phyloP scores from a whole-genome alignment of 2,113 vertebrate species.

The Emberiza fucata region DNA sequence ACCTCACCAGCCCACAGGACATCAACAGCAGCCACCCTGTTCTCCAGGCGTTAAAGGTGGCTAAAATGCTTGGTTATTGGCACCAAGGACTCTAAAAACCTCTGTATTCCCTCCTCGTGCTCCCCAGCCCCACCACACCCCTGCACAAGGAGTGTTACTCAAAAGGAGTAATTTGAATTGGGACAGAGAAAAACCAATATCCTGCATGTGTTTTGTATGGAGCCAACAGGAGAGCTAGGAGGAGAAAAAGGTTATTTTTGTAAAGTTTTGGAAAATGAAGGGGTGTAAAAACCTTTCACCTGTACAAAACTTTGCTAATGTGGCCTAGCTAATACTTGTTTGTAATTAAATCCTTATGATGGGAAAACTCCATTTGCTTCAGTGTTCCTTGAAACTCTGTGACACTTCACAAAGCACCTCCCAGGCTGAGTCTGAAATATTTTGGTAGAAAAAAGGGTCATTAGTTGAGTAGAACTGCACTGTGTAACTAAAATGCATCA shows the following conservation, averaged over 20 bases:
- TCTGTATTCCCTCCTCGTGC: background rate
- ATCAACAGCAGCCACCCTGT: background rate
- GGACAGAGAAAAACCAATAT: background rate
- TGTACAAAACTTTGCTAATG: background rate
- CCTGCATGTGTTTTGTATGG: rapidly evolving
- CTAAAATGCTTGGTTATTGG: background rate
- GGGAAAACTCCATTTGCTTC: background rate
- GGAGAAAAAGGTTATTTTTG: background rate
- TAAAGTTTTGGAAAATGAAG: background rate
- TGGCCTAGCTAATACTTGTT: background rate
- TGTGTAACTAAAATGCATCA: background rate
- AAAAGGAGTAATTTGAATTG: background rate
- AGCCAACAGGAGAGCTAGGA: background rate
- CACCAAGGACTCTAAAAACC: background rate
- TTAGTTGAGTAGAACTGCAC: background rate
- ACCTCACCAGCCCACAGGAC: background rate
- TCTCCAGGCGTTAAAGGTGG: background rate
- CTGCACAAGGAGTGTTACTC: rapidly evolving
- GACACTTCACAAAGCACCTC: background rate
- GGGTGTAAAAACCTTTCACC: background rate
- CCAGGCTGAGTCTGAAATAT: background rate
- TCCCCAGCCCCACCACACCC: background rate
- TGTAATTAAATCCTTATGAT: background rate
- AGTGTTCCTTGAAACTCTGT: background rate
- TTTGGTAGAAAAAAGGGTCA: background rate